Conservation (phyloP, 2,888 invertebrate genomes). For the Bimastos eiseni region DNA sequence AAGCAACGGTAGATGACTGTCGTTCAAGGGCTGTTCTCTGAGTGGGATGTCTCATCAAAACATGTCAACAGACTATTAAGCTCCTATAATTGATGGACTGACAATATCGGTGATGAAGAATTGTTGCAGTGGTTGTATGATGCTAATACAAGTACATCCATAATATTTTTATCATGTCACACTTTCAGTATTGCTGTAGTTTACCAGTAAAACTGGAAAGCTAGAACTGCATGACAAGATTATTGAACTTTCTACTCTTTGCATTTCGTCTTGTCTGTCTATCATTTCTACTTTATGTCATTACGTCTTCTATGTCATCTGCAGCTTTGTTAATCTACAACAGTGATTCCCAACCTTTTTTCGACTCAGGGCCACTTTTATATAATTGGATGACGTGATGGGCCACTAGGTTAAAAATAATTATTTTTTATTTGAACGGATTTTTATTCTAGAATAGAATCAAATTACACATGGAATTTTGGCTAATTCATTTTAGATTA, state of each 20-base stretch:
- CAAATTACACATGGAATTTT: too few relatives aligned
- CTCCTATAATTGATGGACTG: neutral
- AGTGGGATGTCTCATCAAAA: neutral
- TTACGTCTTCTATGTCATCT: neutral
- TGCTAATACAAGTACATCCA: neutral
- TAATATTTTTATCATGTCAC: neutral
- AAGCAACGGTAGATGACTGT: neutral
- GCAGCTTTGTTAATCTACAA: too few relatives aligned
- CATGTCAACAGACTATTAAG: neutral
- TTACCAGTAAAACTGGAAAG: neutral
- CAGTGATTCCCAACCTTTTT: too few relatives aligned
- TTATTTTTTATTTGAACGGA: too few relatives aligned
- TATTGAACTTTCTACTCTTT: neutral
- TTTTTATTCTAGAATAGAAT: too few relatives aligned
- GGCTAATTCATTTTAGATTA: too few relatives aligned
- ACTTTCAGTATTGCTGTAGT: neutral
- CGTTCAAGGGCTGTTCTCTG: neutral
- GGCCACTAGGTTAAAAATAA: too few relatives aligned
- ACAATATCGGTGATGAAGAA: neutral
- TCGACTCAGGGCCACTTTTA: too few relatives aligned
- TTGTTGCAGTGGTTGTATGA: neutral
- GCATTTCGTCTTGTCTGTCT: neutral
- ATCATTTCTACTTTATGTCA: too few relatives aligned
- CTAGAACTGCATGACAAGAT: neutral
- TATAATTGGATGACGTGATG: too few relatives aligned